A percentile compares a stretch with the other conserved stretches of the same genome.
Evolutionary conservation across 2,888 invertebrate genomes (phyloP).

Genomic region (Vesta saturnalis): DNA sequence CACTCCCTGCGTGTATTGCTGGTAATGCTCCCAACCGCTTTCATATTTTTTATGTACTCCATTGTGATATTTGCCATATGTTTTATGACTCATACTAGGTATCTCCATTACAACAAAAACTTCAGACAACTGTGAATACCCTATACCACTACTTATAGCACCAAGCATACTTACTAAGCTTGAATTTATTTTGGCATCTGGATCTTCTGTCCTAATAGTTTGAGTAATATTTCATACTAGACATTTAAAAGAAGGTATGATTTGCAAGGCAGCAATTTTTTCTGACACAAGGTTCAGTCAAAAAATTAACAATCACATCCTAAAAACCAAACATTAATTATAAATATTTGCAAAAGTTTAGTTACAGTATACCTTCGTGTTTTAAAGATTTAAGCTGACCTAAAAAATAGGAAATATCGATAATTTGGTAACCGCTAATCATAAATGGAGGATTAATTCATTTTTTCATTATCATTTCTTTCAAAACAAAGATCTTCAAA

Average conservation of each 20-base stretch:
- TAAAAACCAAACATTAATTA: neutral
- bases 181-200: neutral
- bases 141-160: neutral
- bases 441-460: neutral
- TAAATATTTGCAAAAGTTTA: neutral
- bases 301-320: neutral
- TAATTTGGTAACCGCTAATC: no score
- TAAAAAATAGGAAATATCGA: no score
- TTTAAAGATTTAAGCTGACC: neutral
- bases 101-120: neutral
- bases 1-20: conserved; percentile 40
- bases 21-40: conserved; percentile 34
- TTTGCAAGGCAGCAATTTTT: neutral
- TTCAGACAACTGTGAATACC: neutral
- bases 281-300: neutral
- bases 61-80: no score
- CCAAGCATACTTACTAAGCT: no score
- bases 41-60: conserved; percentile 25
- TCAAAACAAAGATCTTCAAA: neutral
- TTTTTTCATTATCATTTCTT: neutral
- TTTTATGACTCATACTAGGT: no score
- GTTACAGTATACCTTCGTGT: no score
- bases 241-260: neutral
- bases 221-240: neutral
- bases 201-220: neutral